These are phyloP conservation scores for Luperina testacea DNA, from an alignment of 2,888 invertebrate genomes.

Conservation along the genomic window DNA sequence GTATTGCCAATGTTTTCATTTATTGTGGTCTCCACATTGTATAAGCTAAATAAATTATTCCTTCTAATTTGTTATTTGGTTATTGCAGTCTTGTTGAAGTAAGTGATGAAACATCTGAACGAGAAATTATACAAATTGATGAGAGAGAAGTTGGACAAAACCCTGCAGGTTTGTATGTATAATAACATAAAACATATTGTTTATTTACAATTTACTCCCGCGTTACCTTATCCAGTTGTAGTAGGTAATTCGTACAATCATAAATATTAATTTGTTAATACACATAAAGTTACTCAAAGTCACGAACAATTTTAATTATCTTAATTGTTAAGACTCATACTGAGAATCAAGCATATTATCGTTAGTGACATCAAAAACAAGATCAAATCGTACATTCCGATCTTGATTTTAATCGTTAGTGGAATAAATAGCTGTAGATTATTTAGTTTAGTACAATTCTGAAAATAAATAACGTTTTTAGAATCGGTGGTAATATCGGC, in stretches of 20 bases:
- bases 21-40: neutral
- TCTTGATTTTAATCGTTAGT: conserved; percentile 47
- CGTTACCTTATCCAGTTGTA: neutral
- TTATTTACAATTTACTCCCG: neutral
- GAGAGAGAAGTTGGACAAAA: conserved; percentile 83
- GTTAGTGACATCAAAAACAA: conserved; percentile 36
- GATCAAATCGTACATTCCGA: conserved; percentile 35
- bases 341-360: conserved; percentile 19
- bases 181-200: neutral
- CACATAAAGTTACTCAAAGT: neutral
- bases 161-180: conserved; percentile 78
- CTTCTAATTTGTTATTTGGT: neutral
- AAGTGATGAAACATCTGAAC: conserved; percentile 80
- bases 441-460: conserved; percentile 4
- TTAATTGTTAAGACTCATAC: conserved; percentile 11
- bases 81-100: conserved; percentile 83
- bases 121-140: conserved; percentile 81
- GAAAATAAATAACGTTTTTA: conserved; percentile 61
- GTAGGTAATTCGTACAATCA: neutral
- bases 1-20: neutral
- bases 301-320: neutral
- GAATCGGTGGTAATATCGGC: conserved; percentile 93
- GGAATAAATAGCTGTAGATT: conserved; percentile 32
- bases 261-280: neutral
- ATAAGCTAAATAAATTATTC: neutral